A percentile compares a stretch with the other conserved stretches of the same genome.
These are phyloP conservation scores for Liparis tanakae DNA, from an alignment of 2,797 vertebrate species.

Conservation along the genomic window DNA sequence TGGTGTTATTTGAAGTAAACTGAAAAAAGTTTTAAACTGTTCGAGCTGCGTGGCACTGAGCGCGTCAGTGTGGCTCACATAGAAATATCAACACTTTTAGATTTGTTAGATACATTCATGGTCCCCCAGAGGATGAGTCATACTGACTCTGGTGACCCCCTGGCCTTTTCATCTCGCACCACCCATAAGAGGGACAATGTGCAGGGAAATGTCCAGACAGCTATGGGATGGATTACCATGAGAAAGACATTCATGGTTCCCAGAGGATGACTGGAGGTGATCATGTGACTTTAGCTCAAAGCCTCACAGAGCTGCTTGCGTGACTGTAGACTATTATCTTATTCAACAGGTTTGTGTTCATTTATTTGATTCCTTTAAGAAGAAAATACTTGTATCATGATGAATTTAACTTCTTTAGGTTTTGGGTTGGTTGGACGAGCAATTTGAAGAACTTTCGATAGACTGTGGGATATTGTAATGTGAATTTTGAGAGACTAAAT, in stretches of 20 bases:
- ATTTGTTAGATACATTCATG: background rate
- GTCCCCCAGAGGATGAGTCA: background rate
- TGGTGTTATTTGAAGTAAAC: background rate
- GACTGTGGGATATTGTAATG: background rate
- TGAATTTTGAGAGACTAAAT: background rate
- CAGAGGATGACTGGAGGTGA: background rate
- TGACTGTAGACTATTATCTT: background rate
- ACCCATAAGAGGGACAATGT: background rate
- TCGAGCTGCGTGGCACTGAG: too few relatives aligned
- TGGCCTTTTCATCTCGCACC: background rate
- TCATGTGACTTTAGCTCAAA: background rate
- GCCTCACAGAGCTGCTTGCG: background rate
- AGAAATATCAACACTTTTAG: background rate
- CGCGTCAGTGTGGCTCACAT: background rate
- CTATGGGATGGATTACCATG: background rate
- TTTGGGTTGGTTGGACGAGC: background rate
- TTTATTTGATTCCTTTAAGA: background rate
- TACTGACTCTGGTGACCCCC: background rate
- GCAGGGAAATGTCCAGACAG: background rate
- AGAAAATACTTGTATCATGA: background rate
- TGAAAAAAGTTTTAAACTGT: too few relatives aligned
- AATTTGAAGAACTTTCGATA: background rate
- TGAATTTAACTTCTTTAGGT: background rate
- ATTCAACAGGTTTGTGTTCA: background rate
- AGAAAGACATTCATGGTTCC: background rate